Conservation (phyloP, 1,140 invertebrate genomes). For the Drosophila pandora region DNA sequence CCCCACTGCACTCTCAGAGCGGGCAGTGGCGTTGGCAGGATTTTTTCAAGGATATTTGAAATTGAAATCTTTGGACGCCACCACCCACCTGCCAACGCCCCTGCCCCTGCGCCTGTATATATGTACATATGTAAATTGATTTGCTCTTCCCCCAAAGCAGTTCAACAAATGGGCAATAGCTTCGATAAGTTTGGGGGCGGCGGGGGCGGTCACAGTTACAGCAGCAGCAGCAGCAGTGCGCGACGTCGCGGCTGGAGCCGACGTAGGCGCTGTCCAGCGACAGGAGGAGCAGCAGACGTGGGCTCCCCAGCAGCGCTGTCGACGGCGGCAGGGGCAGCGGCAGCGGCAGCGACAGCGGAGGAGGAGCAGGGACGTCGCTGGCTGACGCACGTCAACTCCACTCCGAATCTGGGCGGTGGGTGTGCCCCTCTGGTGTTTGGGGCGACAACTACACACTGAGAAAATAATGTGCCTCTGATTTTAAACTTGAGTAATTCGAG, state of each 20-base stretch:
- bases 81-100: not conserved
- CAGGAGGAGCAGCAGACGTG: constrained; percentile 11
- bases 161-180: constrained; percentile 54
- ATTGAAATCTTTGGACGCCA: not conserved
- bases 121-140: not conserved
- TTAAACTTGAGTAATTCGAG: no score
- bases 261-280: constrained; percentile 25
- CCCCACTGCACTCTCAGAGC: not conserved
- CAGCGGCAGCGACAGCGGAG: constrained; percentile 6
- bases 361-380: constrained; percentile 20
- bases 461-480: not conserved
- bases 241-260: constrained; percentile 50
- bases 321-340: not conserved
- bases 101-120: not conserved
- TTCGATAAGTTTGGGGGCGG: constrained; percentile 52
- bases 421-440: not conserved
- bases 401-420: constrained; percentile 77
- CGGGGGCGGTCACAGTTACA: constrained; percentile 5
- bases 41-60: not conserved
- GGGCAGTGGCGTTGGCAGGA: not conserved
- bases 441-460: constrained; percentile 1
- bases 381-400: constrained; percentile 71
- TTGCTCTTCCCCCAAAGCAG: not conserved
- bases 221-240: constrained; percentile 13
- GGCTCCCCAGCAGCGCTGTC: constrained; percentile 1